Conservation (phyloP, 2,113 vertebrate species). For the Thunnus maccoyii region DNA sequence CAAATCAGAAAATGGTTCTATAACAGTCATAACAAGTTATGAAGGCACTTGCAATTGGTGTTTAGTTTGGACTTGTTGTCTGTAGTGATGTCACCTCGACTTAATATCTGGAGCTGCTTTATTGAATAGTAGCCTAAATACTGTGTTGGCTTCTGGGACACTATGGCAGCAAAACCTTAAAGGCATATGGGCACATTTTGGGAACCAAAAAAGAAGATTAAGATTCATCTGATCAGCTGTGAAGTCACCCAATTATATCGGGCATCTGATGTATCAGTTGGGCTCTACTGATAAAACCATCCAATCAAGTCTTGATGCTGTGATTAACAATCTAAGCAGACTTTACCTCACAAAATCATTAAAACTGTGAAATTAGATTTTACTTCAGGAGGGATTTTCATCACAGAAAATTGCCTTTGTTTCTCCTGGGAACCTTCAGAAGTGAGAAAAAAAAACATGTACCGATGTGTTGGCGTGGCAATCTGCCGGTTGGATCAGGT, state of each 20-base stretch:
- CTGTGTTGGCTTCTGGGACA: too few relatives aligned
- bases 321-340: conserved; percentile 19
- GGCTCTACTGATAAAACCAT: neutral
- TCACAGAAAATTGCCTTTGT: conserved; percentile 43
- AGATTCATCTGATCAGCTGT: too few relatives aligned
- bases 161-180: too few relatives aligned
- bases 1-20: too few relatives aligned
- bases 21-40: too few relatives aligned
- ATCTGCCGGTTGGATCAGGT: conserved; percentile 49
- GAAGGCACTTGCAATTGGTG: too few relatives aligned
- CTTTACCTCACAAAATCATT: conserved; percentile 35
- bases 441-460: neutral
- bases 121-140: too few relatives aligned
- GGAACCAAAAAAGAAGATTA: too few relatives aligned
- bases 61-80: too few relatives aligned
- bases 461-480: conserved; percentile 39
- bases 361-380: conserved; percentile 21
- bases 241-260: neutral
- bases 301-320: neutral
- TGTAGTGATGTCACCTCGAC: too few relatives aligned
- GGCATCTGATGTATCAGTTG: neutral
- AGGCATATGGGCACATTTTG: too few relatives aligned
- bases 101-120: too few relatives aligned
- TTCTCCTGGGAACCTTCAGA: conserved; percentile 21
- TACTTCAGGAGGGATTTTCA: conserved; percentile 31